Evolutionary conservation across 2,888 invertebrate genomes (phyloP).

Genomic region (Zelleria hepariella): DNA sequence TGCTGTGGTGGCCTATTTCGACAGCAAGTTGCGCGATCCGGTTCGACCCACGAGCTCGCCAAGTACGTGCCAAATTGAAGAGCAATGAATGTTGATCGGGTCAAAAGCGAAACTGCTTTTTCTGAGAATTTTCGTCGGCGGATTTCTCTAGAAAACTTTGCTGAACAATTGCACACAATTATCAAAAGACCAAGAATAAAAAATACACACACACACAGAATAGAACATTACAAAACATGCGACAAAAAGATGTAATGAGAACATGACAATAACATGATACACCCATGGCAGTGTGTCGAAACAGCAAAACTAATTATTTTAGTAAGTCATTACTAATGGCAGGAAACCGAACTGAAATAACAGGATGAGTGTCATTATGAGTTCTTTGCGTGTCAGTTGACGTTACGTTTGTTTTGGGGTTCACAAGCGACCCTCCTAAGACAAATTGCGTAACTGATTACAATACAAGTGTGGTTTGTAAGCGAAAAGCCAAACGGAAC

Average conservation of each 20-base stretch:
- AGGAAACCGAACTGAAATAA: constrained; percentile 41
- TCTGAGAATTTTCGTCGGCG: not conserved
- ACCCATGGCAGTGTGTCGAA: constrained; percentile 18
- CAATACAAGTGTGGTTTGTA: not conserved
- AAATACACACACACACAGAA: not conserved
- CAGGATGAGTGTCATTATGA: constrained; percentile 37
- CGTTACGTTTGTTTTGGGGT: constrained; percentile 6
- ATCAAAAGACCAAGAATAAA: not conserved
- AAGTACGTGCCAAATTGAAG: constrained; percentile 21
- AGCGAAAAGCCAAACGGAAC: too few species aligned
- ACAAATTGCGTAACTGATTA: not conserved
- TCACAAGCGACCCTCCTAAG: not conserved
- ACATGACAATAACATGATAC: too few species aligned
- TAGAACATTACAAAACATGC: not conserved
- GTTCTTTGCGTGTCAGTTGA: constrained; percentile 33
- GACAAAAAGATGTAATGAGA: not conserved
- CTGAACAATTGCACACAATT: not conserved
- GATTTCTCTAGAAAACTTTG: not conserved
- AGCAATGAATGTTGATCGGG: not conserved
- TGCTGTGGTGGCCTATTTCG: constrained; percentile 28
- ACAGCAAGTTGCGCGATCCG: constrained; percentile 25
- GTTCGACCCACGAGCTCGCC: constrained; percentile 23
- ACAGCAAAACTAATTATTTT: constrained; percentile 35
- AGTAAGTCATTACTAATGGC: constrained; percentile 26
- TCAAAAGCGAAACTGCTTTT: not conserved